A percentile compares a stretch with the other conserved stretches of the same genome.
Conservation (phyloP, 2,113 vertebrate genomes). For the Tringa solitaria region DNA sequence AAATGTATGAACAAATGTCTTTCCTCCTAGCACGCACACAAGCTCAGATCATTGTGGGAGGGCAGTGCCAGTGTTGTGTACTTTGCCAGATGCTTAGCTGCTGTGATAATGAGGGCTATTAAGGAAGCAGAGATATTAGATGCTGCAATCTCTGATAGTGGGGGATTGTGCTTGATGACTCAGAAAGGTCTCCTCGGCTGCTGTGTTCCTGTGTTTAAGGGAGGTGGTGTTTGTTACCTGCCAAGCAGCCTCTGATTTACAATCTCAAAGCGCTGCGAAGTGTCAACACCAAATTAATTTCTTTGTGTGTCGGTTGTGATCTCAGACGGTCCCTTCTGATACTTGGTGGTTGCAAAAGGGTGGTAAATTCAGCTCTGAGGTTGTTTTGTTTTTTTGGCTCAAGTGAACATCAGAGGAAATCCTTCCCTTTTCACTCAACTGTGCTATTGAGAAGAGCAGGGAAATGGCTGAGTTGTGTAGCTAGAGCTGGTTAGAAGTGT, state of each 20-base stretch:
- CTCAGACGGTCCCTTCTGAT: conserved; percentile 22
- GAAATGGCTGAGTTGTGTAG: not conserved
- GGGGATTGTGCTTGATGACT: conserved; percentile 47
- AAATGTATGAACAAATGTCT: not conserved
- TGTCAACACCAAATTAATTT: conserved; percentile 58
- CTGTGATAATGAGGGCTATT: conserved; percentile 51
- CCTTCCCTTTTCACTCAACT: conserved; percentile 26
- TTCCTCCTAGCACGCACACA: not conserved
- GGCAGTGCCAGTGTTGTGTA: conserved; percentile 1
- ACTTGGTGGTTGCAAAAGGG: not conserved
- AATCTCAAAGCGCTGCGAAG: conserved; percentile 16
- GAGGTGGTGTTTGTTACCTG: conserved; percentile 43
- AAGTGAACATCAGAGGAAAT: conserved; percentile 33
- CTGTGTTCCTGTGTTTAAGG: conserved; percentile 38
- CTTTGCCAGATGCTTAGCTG: conserved; percentile 44
- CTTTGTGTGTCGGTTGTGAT: not conserved
- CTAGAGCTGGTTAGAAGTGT: not conserved
- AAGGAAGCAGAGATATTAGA: conserved; percentile 43
- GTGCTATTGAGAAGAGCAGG: not conserved
- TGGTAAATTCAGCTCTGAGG: conserved; percentile 25
- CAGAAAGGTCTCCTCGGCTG: conserved; percentile 41
- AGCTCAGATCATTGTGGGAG: conserved; percentile 25
- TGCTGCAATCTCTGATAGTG: conserved; percentile 19
- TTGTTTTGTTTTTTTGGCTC: conserved; percentile 19
- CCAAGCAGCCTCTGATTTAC: conserved; percentile 49